These are phyloP conservation scores for Amphiduros pacificus DNA, from an alignment of 2,888 invertebrate species.

Conservation along the genomic window DNA sequence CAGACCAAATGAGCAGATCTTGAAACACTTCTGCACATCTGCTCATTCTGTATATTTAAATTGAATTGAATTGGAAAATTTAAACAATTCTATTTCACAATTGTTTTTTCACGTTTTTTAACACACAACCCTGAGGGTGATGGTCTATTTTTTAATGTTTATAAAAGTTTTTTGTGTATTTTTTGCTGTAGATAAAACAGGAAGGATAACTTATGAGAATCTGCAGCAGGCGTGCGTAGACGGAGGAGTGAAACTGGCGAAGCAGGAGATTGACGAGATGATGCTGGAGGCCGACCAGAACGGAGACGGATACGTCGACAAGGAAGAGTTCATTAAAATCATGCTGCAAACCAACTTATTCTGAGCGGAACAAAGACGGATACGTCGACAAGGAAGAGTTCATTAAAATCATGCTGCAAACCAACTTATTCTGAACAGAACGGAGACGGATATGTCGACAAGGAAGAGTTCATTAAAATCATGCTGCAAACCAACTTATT, in stretches of 20 bases:
- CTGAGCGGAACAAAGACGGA: conserved; percentile 57
- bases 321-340: conserved; percentile 55
- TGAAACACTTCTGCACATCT: no score
- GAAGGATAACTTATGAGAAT: conserved; percentile 47
- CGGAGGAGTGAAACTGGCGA: conserved; percentile 48
- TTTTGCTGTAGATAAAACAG: conserved; percentile 47
- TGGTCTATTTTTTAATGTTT: no score
- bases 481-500: conserved; percentile 58
- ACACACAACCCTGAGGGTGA: no score
- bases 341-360: conserved; percentile 58
- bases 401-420: conserved; percentile 55
- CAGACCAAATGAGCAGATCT: no score
- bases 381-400: conserved; percentile 56
- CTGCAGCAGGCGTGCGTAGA: conserved; percentile 44
- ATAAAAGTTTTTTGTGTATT: conserved; percentile 7
- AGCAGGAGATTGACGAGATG: conserved; percentile 55
- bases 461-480: conserved; percentile 55
- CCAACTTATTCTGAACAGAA: conserved; percentile 56
- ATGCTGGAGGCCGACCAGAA: conserved; percentile 57
- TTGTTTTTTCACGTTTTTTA: no score
- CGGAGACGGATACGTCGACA: conserved; percentile 55
- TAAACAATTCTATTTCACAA: no score
- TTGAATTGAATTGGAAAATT: no score
- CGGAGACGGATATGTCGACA: conserved; percentile 55
- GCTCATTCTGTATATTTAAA: no score